Evolutionary conservation across 2,888 invertebrate species (phyloP).

Genomic region (Lasius fuliginosus): DNA sequence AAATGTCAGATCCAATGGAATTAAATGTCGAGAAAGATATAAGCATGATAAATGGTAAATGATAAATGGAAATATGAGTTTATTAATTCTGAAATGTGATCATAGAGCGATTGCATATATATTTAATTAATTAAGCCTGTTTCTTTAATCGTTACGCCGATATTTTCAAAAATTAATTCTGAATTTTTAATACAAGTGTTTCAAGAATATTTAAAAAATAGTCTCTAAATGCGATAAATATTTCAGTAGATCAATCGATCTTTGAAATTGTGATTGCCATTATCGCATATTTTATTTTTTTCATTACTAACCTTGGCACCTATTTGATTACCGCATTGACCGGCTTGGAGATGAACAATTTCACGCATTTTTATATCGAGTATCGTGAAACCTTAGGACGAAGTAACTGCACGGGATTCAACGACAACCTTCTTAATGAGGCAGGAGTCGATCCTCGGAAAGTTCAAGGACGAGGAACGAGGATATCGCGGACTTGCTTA

Average conservation of each 20-base stretch:
- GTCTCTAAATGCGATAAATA: background rate
- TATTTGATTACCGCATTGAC: conserved; percentile 96
- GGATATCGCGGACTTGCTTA: conserved; percentile 33
- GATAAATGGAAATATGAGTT: background rate
- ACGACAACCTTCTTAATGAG: background rate
- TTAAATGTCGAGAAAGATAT: background rate
- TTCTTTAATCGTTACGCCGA: background rate
- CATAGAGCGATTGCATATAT: background rate
- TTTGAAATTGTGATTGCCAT: background rate
- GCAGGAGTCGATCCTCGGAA: conserved; percentile 4
- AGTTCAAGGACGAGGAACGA: conserved; percentile 20
- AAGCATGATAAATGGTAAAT: background rate
- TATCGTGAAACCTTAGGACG: background rate
- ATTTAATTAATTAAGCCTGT: background rate
- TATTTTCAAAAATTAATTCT: background rate
- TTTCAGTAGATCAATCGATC: background rate
- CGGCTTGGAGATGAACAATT: conserved; percentile 93
- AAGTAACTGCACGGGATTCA: background rate
- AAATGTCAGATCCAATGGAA: background rate
- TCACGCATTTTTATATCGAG: conserved; percentile 90
- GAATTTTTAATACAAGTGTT: background rate
- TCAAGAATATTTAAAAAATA: background rate
- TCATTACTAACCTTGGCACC: conserved; percentile 89
- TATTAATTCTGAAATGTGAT: background rate
- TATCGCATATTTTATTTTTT: conserved; percentile 14